A percentile compares a stretch with the other conserved stretches of the same genome.
Conservation (phyloP, 53 echinoderm and acorn worm genomes). For the Echinometra lucunter region DNA sequence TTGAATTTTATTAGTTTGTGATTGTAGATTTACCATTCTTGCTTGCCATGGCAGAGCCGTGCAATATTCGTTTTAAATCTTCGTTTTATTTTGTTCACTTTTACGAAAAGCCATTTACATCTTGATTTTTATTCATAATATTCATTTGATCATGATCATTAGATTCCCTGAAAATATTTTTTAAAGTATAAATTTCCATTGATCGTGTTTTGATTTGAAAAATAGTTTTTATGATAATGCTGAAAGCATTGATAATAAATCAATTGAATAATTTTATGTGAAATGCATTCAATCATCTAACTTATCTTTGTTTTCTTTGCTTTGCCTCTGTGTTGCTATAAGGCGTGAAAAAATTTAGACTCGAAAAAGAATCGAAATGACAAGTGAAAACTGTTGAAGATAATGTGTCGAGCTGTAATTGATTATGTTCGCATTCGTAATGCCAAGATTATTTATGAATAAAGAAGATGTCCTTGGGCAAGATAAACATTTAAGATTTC, state of each 20-base stretch:
- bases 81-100: slow-evolving; percentile 6
- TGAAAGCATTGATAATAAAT: slow-evolving; percentile 53
- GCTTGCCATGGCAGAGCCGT: slow-evolving; percentile 56
- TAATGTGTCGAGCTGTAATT: not conserved
- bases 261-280: slow-evolving; percentile 4
- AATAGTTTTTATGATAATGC: slow-evolving; percentile 50
- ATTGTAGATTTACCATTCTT: not conserved
- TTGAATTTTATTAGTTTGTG: not conserved
- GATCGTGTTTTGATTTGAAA: not conserved
- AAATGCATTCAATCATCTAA: not conserved
- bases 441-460: slow-evolving; percentile 47
- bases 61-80: slow-evolving; percentile 41
- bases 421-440: slow-evolving; percentile 3
- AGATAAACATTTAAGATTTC: not conserved
- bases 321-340: not conserved
- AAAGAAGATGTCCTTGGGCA: slow-evolving; percentile 24
- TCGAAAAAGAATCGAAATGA: not conserved
- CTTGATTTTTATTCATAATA: not conserved
- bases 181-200: not conserved
- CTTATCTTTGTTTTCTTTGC: not conserved
- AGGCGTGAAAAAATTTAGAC: not conserved
- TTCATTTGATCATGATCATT: slow-evolving; percentile 4
- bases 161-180: not conserved
- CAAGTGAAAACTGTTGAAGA: not conserved
- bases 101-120: not conserved